Evolutionary conservation across 2,797 vertebrate genomes (phyloP).

Genomic region (Galaxias olidus): DNA sequence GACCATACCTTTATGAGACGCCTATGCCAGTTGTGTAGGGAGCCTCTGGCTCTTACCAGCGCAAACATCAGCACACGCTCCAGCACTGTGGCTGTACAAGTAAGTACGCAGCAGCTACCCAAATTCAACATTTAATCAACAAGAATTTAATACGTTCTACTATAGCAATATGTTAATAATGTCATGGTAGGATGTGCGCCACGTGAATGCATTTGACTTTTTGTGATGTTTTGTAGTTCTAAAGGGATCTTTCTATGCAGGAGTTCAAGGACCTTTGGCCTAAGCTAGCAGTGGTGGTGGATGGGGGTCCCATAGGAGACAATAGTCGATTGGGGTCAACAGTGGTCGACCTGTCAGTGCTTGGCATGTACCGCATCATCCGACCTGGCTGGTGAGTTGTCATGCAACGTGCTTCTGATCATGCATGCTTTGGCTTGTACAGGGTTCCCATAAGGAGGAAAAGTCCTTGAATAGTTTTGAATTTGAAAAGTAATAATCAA

Average conservation of each 20-base stretch:
- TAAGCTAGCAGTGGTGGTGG: constrained; percentile 84
- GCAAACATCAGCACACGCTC: constrained; percentile 87
- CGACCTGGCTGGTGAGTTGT: constrained; percentile 88
- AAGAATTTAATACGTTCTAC: too few species aligned
- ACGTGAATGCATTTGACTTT: not conserved
- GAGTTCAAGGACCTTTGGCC: constrained; percentile 95
- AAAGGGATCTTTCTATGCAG: constrained; percentile 53
- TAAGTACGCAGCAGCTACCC: constrained; percentile 60
- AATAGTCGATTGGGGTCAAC: constrained; percentile 90
- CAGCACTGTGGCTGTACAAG: constrained; percentile 85
- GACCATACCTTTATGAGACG: constrained; percentile 84
- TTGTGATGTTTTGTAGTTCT: not conserved
- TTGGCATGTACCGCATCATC: constrained; percentile 85
- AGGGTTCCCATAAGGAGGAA: too few species aligned
- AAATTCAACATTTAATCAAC: too few species aligned
- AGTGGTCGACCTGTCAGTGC: constrained; percentile 86
- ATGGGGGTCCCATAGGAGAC: constrained; percentile 86
- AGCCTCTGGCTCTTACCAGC: constrained; percentile 91
- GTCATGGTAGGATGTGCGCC: not conserved
- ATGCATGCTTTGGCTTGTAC: too few species aligned
- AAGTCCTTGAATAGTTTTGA: too few species aligned
- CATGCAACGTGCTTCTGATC: too few species aligned
- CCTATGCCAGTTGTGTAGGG: constrained; percentile 82
- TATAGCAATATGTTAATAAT: not conserved
- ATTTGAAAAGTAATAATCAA: too few species aligned